Conservation (phyloP, 2,113 vertebrate species). For the Hydrolagus affinis region DNA sequence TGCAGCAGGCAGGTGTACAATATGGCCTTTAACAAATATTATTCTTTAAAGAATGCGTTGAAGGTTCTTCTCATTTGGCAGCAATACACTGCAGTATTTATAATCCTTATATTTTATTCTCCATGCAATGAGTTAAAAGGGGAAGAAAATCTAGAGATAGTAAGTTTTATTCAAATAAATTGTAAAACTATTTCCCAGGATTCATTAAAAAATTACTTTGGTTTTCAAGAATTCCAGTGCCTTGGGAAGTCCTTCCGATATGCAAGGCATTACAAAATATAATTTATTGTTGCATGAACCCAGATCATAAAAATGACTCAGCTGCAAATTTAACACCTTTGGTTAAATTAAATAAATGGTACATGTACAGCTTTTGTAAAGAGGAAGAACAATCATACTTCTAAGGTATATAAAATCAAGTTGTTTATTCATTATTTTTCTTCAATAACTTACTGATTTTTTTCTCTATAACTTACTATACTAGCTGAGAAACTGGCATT, state of each 20-base stretch:
- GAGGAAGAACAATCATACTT: neutral
- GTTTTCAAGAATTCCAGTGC: too few species aligned
- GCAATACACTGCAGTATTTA: neutral
- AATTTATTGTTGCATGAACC: too few species aligned
- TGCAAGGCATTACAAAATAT: too few species aligned
- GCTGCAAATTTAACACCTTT: neutral
- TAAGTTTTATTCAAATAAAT: neutral
- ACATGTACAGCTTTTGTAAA: neutral
- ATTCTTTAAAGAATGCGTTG: neutral
- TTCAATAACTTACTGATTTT: neutral
- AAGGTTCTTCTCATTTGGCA: neutral
- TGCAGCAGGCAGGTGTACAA: too few species aligned
- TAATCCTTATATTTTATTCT: neutral
- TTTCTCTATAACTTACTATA: neutral
- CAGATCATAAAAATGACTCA: neutral
- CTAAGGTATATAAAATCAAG: neutral
- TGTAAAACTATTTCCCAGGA: neutral
- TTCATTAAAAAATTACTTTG: too few species aligned
- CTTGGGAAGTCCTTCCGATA: too few species aligned
- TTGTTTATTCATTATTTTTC: neutral
- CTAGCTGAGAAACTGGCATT: neutral
- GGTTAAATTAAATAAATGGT: neutral
- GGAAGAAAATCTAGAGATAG: neutral
- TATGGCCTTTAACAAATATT: neutral
- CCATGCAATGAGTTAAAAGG: neutral